Evolutionary conservation across 1,140 invertebrate genomes (phyloP).

Genomic region (Pararge aegeria): DNA sequence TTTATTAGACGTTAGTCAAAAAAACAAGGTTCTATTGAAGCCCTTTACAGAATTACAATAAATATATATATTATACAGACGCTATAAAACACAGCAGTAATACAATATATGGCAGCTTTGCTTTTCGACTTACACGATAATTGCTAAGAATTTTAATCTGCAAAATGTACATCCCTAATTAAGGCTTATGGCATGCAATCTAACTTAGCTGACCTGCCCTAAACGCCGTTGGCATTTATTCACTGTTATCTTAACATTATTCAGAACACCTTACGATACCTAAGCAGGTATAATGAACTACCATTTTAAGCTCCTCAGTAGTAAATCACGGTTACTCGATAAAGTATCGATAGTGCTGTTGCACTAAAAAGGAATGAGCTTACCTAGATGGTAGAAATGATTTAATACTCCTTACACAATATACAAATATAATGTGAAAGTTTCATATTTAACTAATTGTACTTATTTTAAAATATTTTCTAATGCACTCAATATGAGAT

Average conservation of each 20-base stretch:
- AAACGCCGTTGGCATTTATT: constrained; percentile 36
- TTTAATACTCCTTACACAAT: not conserved
- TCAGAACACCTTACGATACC: constrained; percentile 44
- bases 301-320: constrained; percentile 38
- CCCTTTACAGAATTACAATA: too few species aligned
- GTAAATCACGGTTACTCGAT: constrained; percentile 41
- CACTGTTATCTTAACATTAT: constrained; percentile 44
- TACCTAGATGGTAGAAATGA: constrained; percentile 3
- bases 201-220: constrained; percentile 26
- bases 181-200: constrained; percentile 24
- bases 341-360: constrained; percentile 26
- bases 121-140: not conserved
- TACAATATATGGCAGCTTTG: not conserved
- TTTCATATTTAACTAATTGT: not conserved
- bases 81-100: too few species aligned
- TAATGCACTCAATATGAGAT: too few species aligned
- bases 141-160: constrained; percentile 4
- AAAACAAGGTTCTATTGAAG: too few species aligned
- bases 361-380: constrained; percentile 6
- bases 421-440: not conserved
- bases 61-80: too few species aligned
- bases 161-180: constrained; percentile 26
- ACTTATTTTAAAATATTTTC: too few species aligned
- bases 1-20: too few species aligned
- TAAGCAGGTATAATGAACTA: constrained; percentile 45